Conservation (phyloP, 2,888 invertebrate species). For the Nemotelus nigrinus region DNA sequence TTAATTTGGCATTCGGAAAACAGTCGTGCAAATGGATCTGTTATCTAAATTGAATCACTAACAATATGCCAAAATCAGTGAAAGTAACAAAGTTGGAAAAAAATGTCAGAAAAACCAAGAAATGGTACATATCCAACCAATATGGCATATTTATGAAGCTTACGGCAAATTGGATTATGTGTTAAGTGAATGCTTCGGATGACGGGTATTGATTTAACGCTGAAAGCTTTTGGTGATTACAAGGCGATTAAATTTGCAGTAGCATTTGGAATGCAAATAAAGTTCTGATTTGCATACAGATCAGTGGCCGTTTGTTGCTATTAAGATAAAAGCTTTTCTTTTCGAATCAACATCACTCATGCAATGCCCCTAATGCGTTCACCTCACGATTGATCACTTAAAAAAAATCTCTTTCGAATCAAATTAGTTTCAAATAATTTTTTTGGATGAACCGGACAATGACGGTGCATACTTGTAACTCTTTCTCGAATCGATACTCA, state of each 20-base stretch:
- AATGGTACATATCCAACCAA: conserved; percentile 6
- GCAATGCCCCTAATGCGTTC: too few species aligned
- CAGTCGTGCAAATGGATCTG: background rate
- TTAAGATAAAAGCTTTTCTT: too few species aligned
- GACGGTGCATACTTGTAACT: background rate
- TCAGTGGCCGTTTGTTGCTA: too few species aligned
- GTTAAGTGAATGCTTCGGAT: background rate
- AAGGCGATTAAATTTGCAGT: too few species aligned
- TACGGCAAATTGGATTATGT: background rate
- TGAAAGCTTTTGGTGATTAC: too few species aligned
- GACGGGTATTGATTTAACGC: too few species aligned
- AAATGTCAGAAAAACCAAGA: background rate
- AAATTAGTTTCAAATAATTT: too few species aligned
- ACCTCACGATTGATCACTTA: too few species aligned
- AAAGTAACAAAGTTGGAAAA: conserved; percentile 1
- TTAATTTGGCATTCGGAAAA: conserved; percentile 37
- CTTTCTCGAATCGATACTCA: background rate
- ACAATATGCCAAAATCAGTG: conserved; percentile 9
- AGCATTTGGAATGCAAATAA: too few species aligned
- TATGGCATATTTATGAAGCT: conserved; percentile 10
- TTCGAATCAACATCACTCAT: too few species aligned
- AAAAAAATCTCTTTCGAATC: background rate
- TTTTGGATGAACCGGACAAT: too few species aligned
- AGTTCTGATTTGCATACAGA: too few species aligned
- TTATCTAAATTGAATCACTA: conserved; percentile 29